Base-by-base conservation (phyloP, 2,113 vertebrate species). In the Cyanoderma ruficeps region DNA sequence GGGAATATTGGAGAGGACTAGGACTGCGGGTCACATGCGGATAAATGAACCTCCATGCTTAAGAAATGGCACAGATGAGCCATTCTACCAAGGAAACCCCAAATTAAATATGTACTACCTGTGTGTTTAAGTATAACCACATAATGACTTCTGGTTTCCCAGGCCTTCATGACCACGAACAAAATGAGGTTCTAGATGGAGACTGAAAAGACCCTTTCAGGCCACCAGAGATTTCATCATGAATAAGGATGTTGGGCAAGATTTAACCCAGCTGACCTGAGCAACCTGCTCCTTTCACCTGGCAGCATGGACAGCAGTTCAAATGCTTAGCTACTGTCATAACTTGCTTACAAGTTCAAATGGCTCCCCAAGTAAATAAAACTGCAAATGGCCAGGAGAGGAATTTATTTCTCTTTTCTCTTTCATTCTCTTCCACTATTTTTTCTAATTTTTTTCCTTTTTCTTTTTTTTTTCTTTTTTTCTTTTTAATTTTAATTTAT, bases 1-100 rank as follows among this genome's bases (percentile, higher is more conserved):
- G 22, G 24, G 61, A 61, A 61, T 57, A 18, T 49, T n/a, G 50
- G 33, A 44, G 24, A 6, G 39, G 39, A 39, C 37, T n/a, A n/a
- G 6, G 4, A 74, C 33, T 64, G 35, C 0, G 1, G 9, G 17
- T 55, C 6, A 0, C 8, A 30, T 21, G 19, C 1, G 1, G 10
- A 37, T n/a, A 67, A 71, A 67, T 39, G 22, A 61, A 65, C 5
- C 4, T 24, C 18, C 19, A 10, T 27, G 18, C 53, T 83, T 61
- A 24, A 64, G 60, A 80, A 57, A 44, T 1, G 2, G 21, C 50
- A 31, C 13, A 56, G 19, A 60, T 1, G 6, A 56, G 49, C 17
- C 11, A 44, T 13, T 28, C 37, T 61, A 44, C 19, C 33, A 25
- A 6, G 15, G 11, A 68, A 91, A 60, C 52, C 0, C 24, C 17